Evolutionary conservation across 2,888 invertebrate species (phyloP).

Genomic region (Aethes cnicana): DNA sequence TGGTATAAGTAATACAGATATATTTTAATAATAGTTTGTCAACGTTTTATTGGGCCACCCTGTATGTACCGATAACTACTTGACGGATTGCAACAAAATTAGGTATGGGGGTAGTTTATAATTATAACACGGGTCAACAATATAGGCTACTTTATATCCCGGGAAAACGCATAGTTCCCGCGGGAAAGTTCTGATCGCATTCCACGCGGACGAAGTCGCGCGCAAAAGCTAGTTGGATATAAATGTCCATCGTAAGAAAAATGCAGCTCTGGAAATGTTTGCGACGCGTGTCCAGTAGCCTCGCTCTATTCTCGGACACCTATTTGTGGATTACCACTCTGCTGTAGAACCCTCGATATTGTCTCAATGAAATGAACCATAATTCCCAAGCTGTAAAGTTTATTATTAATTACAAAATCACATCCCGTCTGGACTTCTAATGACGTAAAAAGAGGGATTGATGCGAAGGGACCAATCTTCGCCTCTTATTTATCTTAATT

Average conservation of each 20-base stretch:
- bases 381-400: conserved; percentile 50
- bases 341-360: conserved; percentile 59
- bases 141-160: too few relatives aligned
- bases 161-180: too few relatives aligned
- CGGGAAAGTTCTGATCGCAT: too few relatives aligned
- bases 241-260: conserved; percentile 40
- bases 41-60: too few relatives aligned
- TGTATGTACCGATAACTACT: too few relatives aligned
- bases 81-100: too few relatives aligned
- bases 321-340: conserved; percentile 76
- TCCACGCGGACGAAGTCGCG: too few relatives aligned
- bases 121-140: too few relatives aligned
- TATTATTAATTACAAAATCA: conserved; percentile 43
- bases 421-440: conserved; percentile 51
- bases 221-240: too few relatives aligned
- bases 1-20: too few relatives aligned
- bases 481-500: conserved; percentile 78
- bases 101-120: too few relatives aligned
- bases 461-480: conserved; percentile 74
- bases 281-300: conserved; percentile 61
- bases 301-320: conserved; percentile 80
- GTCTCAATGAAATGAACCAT: conserved; percentile 58
- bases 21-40: too few relatives aligned
- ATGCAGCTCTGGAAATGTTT: conserved; percentile 59
- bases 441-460: conserved; percentile 42